Conservation (phyloP, 2,888 invertebrate genomes). For the Caenorhabditis wallacei region DNA sequence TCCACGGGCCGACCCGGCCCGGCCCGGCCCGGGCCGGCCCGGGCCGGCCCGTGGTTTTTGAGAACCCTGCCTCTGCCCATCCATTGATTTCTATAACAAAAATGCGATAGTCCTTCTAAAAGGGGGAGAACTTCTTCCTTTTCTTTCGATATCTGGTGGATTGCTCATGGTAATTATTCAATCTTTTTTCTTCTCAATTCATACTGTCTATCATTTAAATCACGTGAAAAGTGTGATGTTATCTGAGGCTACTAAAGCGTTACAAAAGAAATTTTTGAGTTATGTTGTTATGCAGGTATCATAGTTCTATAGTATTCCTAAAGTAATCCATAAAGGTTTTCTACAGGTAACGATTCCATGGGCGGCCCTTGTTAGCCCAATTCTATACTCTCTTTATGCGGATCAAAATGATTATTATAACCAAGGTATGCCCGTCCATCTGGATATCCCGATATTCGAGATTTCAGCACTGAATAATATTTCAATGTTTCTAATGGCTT, state of each 20-base stretch:
- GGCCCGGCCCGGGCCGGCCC: too few species aligned
- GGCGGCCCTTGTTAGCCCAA: conserved; percentile 11
- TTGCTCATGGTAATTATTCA: neutral
- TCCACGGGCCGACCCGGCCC: too few species aligned
- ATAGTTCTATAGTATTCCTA: too few species aligned
- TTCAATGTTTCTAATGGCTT: conserved; percentile 39
- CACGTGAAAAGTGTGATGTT: conserved; percentile 9
- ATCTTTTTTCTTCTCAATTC: conserved; percentile 25
- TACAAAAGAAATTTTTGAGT: conserved; percentile 25
- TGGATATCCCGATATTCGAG: neutral
- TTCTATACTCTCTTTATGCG: conserved; percentile 30
- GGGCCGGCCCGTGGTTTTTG: too few species aligned
- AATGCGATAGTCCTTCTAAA: neutral
- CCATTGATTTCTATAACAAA: conserved; percentile 22
- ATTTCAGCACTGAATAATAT: conserved; percentile 40
- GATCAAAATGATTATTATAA: conserved; percentile 48
- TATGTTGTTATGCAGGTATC: conserved; percentile 26
- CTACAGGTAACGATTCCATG: conserved; percentile 28
- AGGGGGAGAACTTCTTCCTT: conserved; percentile 11
- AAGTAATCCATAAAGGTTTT: neutral
- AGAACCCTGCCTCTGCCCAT: conserved; percentile 21
- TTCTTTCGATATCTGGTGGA: neutral
- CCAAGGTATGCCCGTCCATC: conserved; percentile 25
- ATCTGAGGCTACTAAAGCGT: conserved; percentile 5
- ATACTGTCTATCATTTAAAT: conserved; percentile 30